These are phyloP conservation scores for Emys orbicularis DNA, from an alignment of 2,797 vertebrate species.

Conservation along the genomic window DNA sequence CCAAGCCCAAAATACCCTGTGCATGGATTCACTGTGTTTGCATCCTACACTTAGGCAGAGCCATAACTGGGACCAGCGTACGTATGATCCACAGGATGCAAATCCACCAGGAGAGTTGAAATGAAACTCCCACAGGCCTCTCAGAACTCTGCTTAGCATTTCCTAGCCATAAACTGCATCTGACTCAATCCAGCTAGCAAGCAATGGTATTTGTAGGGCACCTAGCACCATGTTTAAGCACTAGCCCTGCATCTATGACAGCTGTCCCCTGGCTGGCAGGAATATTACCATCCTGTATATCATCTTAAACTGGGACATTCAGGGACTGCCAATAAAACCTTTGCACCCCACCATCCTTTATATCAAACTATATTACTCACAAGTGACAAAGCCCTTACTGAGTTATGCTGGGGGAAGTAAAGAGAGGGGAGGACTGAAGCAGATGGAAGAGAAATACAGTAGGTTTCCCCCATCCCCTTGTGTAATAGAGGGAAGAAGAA, in stretches of 20 bases:
- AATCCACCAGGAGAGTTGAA: background rate
- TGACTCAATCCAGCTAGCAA: background rate
- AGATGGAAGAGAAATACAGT: background rate
- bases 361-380: no score
- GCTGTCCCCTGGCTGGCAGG: background rate
- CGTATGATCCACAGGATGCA: background rate
- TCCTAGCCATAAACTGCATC: background rate
- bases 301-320: background rate
- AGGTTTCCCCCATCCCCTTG: background rate
- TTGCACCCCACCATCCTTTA: no score
- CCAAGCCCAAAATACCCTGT: background rate
- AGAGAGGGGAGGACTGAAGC: background rate
- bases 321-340: background rate
- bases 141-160: background rate
- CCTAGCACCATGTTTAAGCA: background rate
- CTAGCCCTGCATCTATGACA: background rate
- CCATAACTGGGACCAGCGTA: background rate
- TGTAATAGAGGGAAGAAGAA: slow-evolving; percentile 8
- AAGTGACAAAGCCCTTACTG: no score
- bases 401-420: background rate
- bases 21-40: background rate
- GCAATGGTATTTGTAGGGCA: background rate
- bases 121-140: background rate
- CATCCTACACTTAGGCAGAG: background rate
- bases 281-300: background rate